phyloP scores from a whole-genome alignment of 2,888 invertebrate species.

The Argyra leucocephala region DNA sequence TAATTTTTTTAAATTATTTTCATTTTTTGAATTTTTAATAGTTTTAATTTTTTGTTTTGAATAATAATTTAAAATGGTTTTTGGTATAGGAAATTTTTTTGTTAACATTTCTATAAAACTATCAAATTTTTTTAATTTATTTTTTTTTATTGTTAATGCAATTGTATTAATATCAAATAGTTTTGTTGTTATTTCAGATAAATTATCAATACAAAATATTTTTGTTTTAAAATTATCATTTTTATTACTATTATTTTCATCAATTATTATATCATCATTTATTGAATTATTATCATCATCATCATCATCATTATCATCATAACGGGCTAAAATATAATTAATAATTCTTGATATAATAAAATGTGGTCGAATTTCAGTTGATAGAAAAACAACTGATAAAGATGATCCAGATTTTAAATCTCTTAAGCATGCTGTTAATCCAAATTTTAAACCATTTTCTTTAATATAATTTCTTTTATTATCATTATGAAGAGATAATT shows the following conservation, averaged over 20 bases:
- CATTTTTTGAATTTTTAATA: background rate
- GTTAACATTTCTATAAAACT: background rate
- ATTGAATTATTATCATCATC: background rate
- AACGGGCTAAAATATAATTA: background rate
- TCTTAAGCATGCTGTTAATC: background rate
- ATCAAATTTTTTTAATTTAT: background rate
- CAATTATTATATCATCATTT: no score
- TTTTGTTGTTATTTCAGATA: background rate
- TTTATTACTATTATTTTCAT: no score
- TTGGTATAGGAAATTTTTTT: background rate
- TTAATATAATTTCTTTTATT: background rate
- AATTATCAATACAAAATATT: background rate
- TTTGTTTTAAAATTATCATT: background rate
- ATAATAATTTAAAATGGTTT: background rate
- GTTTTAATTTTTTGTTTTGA: background rate
- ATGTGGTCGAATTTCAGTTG: constrained; percentile 6
- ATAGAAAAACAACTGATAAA: background rate
- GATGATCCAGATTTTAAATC: background rate
- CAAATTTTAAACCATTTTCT: background rate
- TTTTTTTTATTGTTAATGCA: background rate
- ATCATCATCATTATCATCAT: background rate
- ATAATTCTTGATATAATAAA: background rate
- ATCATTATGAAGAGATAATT: background rate
- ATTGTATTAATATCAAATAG: background rate
- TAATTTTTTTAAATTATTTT: background rate